Evolutionary conservation across 2,888 invertebrate species (phyloP).

Genomic region (Pandemis heparana): DNA sequence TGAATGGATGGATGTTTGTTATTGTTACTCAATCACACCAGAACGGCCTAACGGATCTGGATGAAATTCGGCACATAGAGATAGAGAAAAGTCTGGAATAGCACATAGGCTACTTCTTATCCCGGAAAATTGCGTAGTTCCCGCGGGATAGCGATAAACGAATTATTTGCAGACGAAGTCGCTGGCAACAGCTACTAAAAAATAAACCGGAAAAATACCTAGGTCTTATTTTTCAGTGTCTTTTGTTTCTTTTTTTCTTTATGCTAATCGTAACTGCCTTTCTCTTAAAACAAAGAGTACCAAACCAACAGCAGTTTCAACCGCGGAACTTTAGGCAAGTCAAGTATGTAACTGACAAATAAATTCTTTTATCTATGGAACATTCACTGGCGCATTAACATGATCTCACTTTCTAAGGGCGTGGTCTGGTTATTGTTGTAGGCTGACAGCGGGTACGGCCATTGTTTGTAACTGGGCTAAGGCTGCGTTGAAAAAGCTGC

Average conservation of each 20-base stretch:
- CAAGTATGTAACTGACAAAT: background rate
- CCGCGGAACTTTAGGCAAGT: background rate
- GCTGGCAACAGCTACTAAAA: no score
- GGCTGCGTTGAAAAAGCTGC: background rate
- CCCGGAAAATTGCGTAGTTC: no score
- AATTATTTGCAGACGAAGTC: no score
- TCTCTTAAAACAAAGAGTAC: background rate
- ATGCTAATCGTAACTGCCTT: background rate
- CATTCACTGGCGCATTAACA: conserved; percentile 9
- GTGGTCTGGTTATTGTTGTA: conserved; percentile 14
- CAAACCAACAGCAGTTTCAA: background rate
- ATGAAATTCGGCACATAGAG: no score
- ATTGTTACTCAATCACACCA: no score
- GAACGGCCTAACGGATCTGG: no score
- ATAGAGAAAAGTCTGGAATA: no score
- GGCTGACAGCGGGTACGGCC: conserved; percentile 20
- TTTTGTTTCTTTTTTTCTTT: background rate
- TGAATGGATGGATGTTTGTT: no score
- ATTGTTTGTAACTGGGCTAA: conserved; percentile 20
- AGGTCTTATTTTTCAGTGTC: background rate
- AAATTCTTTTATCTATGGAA: background rate
- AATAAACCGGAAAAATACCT: background rate
- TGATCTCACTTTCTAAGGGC: conserved; percentile 30
- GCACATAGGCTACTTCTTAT: no score
- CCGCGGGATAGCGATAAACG: no score